A percentile compares a stretch with the other conserved stretches of the same genome.
These are phyloP conservation scores for Eulemur mongoz DNA, from an alignment of 2,797 vertebrate species.

Conservation along the genomic window DNA sequence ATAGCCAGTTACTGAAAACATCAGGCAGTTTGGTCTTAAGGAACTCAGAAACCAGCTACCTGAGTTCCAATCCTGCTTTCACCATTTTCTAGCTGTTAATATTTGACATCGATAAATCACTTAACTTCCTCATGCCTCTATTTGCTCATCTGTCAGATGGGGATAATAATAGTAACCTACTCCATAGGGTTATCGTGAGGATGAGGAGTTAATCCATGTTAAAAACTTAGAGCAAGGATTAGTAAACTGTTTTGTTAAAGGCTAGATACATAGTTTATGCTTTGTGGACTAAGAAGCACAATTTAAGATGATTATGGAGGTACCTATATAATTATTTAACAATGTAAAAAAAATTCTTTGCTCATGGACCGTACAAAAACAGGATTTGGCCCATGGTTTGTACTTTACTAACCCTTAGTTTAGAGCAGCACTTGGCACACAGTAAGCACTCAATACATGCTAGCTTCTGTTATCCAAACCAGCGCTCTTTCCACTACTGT, in stretches of 20 bases:
- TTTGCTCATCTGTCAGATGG: background rate
- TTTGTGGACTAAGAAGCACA: background rate
- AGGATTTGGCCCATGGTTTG: background rate
- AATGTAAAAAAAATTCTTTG: background rate
- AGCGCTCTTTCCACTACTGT: background rate
- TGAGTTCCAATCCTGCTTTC: slow-evolving; percentile 9
- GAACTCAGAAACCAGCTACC: background rate
- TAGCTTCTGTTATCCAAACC: background rate
- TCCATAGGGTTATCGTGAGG: background rate
- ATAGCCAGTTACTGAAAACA: background rate
- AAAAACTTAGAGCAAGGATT: background rate
- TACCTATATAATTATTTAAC: background rate
- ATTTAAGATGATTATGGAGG: background rate
- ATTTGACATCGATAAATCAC: background rate
- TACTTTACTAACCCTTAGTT: background rate
- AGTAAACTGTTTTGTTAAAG: background rate
- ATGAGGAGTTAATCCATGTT: background rate
- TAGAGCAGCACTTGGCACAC: background rate
- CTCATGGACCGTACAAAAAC: background rate
- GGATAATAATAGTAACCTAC: background rate
- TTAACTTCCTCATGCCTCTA: background rate
- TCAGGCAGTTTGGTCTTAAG: background rate
- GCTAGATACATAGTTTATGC: background rate
- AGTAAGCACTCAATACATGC: background rate
- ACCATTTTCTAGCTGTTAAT: background rate